Conservation (phyloP, 1,140 invertebrate species). For the Drosophila setifemur region DNA sequence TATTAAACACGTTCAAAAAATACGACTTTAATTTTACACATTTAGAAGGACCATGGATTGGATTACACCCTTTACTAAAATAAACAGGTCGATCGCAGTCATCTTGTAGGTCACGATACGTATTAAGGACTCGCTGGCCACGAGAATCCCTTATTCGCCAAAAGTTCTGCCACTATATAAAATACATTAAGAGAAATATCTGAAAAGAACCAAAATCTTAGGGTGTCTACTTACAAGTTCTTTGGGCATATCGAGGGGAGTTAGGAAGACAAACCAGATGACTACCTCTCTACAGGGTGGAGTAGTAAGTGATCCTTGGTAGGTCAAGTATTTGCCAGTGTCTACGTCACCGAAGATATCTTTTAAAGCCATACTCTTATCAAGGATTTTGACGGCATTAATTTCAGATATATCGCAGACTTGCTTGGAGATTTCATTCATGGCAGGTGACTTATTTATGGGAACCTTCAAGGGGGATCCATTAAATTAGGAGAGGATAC, state of each 20-base stretch:
- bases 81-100: slow-evolving; percentile 23
- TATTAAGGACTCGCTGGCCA: slow-evolving; percentile 83
- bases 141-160: slow-evolving; percentile 84
- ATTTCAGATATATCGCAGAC: slow-evolving; percentile 8
- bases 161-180: slow-evolving; percentile 85
- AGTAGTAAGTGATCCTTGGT: slow-evolving; percentile 91
- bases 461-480: not conserved
- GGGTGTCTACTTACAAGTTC: slow-evolving; percentile 31
- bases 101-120: slow-evolving; percentile 81
- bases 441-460: not conserved
- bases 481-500: not conserved
- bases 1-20: not conserved
- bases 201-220: no score
- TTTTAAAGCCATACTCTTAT: slow-evolving; percentile 8
- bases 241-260: slow-evolving; percentile 86
- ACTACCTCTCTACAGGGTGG: slow-evolving; percentile 95
- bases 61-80: not conserved
- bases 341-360: slow-evolving; percentile 40
- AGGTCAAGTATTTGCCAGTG: slow-evolving; percentile 29
- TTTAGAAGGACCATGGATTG: not conserved
- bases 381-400: not conserved
- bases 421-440: slow-evolving; percentile 26
- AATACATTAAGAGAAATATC: no score
- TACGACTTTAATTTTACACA: not conserved
- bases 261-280: slow-evolving; percentile 94